Evolutionary conservation across 2,888 invertebrate species (phyloP).

Genomic region (Acheta domesticus): DNA sequence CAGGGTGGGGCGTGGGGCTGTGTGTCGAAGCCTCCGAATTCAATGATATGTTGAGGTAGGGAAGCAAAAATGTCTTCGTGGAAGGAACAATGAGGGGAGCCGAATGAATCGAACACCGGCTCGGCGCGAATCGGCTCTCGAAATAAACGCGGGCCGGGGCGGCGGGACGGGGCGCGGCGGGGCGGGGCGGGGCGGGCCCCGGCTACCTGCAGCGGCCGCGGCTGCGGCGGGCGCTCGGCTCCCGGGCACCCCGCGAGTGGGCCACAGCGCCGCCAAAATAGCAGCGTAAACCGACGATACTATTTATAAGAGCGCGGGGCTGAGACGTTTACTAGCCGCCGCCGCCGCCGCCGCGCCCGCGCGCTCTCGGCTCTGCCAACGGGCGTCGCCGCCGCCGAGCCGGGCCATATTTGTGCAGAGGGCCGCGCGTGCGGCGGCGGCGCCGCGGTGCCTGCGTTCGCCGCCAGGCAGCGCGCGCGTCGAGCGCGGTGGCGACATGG

Average conservation of each 20-base stretch:
- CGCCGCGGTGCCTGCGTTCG: neutral
- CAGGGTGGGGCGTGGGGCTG: no score
- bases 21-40: no score
- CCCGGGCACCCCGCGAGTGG: neutral
- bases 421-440: neutral
- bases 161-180: neutral
- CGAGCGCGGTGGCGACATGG: neutral
- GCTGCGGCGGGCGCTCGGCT: neutral
- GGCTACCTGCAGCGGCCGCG: no score
- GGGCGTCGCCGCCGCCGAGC: conserved; percentile 22
- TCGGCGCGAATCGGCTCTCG: no score
- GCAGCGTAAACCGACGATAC: conserved; percentile 12
- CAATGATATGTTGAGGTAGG: no score
- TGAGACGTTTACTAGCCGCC: neutral
- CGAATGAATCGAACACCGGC: no score
- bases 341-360: conserved; percentile 20
- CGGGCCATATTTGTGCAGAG: conserved; percentile 35
- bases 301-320: conserved; percentile 22
- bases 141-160: neutral
- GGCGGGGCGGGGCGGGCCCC: neutral
- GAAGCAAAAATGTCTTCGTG: no score
- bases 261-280: neutral
- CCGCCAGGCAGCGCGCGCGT: conserved; percentile 1
- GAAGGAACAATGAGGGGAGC: no score
- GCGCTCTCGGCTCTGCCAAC: neutral